phyloP scores from a whole-genome alignment of 37 sponge, comb jelly and placozoan genomes.

The Bolinopsis microptera region DNA sequence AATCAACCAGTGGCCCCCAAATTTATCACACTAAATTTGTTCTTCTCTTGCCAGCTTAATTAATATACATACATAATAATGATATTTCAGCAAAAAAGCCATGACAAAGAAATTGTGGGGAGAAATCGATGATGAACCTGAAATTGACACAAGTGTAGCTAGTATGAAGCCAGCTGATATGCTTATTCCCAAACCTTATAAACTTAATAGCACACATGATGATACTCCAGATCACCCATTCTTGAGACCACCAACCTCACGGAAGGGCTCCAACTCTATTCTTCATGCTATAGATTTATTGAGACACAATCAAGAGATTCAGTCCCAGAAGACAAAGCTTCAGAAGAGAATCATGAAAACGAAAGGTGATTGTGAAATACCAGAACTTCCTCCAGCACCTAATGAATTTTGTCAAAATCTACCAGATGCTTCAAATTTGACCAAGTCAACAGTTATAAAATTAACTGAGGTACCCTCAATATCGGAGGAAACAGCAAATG shows the following conservation, averaged over 20 bases:
- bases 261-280: neutral
- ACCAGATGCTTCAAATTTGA: neutral
- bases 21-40: no score
- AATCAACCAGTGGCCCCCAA: no score
- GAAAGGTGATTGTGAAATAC: slow-evolving; percentile 8
- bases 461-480: neutral
- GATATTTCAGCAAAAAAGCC: no score
- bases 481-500: neutral
- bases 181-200: slow-evolving; percentile 19
- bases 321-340: neutral
- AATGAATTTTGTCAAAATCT: neutral
- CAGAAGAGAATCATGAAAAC: neutral
- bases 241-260: neutral
- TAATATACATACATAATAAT: no score
- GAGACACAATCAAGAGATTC: neutral
- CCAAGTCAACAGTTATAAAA: neutral
- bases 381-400: neutral
- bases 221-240: slow-evolving; percentile 22
- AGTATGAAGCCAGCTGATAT: neutral
- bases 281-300: slow-evolving; percentile 11
- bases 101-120: slow-evolving; percentile 5
- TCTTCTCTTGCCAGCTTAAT: no score
- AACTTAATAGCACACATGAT: neutral
- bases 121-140: slow-evolving; percentile 13
- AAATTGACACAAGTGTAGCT: neutral